Percentiles rank a stretch among this genome's conserved stretches.
phyloP scores from a whole-genome alignment of 2,888 invertebrate species.

The Enchytraeus crypticus region DNA sequence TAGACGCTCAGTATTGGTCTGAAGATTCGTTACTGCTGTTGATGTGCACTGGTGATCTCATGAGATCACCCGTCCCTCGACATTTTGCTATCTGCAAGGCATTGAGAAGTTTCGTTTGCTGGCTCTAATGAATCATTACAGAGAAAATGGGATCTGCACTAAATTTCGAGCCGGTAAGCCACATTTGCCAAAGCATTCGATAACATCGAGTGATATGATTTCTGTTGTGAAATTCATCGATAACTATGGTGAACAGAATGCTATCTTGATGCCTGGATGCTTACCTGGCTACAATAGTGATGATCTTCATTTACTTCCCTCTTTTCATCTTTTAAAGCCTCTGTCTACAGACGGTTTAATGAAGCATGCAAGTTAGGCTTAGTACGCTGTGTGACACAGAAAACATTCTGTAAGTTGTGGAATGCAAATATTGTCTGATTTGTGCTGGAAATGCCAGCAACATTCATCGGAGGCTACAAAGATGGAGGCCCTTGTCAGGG shows the following conservation, averaged over 20 bases:
- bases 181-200: too few species aligned
- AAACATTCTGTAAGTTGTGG: background rate
- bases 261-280: slow-evolving; percentile 5
- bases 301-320: slow-evolving; percentile 1
- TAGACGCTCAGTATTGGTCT: too few species aligned
- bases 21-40: too few species aligned
- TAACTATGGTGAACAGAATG: background rate
- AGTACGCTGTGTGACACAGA: background rate
- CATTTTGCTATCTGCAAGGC: too few species aligned
- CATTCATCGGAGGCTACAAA: background rate
- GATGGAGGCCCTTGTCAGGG: background rate
- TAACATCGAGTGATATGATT: too few species aligned
- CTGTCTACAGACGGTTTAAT: background rate
- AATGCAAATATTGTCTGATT: background rate
- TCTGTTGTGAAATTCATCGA: too few species aligned
- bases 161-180: too few species aligned
- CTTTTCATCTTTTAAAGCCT: background rate
- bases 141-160: too few species aligned
- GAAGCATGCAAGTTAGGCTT: background rate
- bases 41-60: too few species aligned
- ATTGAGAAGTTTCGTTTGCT: too few species aligned
- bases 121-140: too few species aligned
- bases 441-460: slow-evolving; percentile 4
- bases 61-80: too few species aligned
- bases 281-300: slow-evolving; percentile 6